A percentile compares a stretch with the other conserved stretches of the same genome.
Evolutionary conservation across 2,113 vertebrate species (phyloP).

Genomic region (Macaca fascicularis): T2T-MFA8v1.1 NC_088380.1:156658001-156658500

Average conservation of each 20-base stretch:
- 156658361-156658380: background rate
- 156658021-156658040: background rate
- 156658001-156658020: background rate
- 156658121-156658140: background rate
- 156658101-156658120: background rate
- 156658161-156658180: background rate
- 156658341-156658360: background rate
- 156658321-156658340: background rate
- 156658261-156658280: background rate
- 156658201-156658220: background rate
- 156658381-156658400: background rate
- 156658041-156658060: background rate
- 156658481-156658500: no score
- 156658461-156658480: no score
- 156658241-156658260: background rate
- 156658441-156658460: background rate
- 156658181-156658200: background rate
- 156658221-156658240: background rate
- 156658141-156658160: background rate
- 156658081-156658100: background rate
- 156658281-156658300: background rate
- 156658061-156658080: background rate
- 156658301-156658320: background rate
- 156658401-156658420: background rate
- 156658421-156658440: background rate